Evolutionary conservation across 2,797 vertebrate genomes (phyloP).

Genomic region (Typhlichthys subterraneus): DNA sequence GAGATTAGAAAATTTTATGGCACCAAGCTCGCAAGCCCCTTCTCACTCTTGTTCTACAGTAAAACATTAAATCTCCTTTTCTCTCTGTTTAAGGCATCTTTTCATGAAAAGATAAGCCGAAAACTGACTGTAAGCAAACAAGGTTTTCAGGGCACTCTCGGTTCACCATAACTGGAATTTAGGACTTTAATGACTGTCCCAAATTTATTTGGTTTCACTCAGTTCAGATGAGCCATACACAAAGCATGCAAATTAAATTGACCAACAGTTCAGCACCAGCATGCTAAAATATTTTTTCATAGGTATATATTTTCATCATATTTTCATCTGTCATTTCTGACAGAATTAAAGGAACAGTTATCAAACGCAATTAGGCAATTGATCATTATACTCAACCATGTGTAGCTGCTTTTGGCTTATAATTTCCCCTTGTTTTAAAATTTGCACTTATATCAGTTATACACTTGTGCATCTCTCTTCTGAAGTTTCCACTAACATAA

Average conservation of each 20-base stretch:
- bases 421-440: constrained; percentile 41
- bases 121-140: constrained; percentile 33
- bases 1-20: constrained; percentile 97
- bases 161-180: constrained; percentile 19
- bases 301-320: constrained; percentile 31
- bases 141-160: constrained; percentile 19
- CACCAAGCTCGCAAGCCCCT: constrained; percentile 90
- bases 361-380: constrained; percentile 30
- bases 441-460: constrained; percentile 2
- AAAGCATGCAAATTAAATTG: constrained; percentile 52
- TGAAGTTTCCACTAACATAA: constrained; percentile 50
- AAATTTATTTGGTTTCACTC: constrained; percentile 26
- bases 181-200: constrained; percentile 15
- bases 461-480: constrained; percentile 40
- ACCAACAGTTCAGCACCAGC: constrained; percentile 61
- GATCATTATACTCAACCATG: constrained; percentile 36
- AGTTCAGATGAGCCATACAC: constrained; percentile 34
- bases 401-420: constrained; percentile 38
- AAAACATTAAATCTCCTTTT: constrained; percentile 88
- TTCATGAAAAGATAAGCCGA: constrained; percentile 39
- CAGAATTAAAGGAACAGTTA: constrained; percentile 30
- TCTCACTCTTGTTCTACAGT: constrained; percentile 91
- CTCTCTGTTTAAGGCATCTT: constrained; percentile 87
- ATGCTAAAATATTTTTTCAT: constrained; percentile 50
- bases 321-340: constrained; percentile 17